These are phyloP conservation scores for Oreohelix idahoensis DNA, from an alignment of 1,140 invertebrate genomes.

Conservation along the genomic window DNA sequence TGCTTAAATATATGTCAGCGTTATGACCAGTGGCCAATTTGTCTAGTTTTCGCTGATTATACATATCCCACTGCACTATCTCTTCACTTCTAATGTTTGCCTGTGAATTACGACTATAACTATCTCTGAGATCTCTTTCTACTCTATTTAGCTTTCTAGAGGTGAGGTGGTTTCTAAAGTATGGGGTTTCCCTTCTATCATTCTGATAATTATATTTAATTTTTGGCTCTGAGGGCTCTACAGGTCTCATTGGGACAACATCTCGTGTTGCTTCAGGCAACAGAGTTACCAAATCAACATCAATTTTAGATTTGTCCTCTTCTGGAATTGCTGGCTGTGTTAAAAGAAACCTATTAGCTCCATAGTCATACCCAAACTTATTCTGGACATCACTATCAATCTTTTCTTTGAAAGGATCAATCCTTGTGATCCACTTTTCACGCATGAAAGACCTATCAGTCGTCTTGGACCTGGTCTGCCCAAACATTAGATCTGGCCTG, in stretches of 20 bases:
- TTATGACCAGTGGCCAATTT: neutral
- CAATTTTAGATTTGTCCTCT: neutral
- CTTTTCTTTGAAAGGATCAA: conserved; percentile 33
- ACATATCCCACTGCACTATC: neutral
- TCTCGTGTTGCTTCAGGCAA: conserved; percentile 14
- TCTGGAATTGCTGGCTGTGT: neutral
- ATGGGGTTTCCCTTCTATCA: conserved; percentile 13
- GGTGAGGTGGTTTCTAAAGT: conserved; percentile 15
- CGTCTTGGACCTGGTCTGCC: neutral
- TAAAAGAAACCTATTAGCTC: conserved; percentile 7
- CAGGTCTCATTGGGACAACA: neutral
- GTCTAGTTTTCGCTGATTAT: neutral
- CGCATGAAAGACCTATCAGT: conserved; percentile 10
- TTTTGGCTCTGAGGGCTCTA: neutral
- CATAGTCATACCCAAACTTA: conserved; percentile 36
- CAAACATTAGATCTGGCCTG: neutral
- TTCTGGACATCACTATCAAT: conserved; percentile 39
- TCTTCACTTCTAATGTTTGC: conserved; percentile 3
- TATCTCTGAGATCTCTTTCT: conserved; percentile 17
- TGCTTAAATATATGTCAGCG: neutral
- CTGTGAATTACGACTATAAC: conserved; percentile 1
- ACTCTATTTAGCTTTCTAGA: conserved; percentile 26
- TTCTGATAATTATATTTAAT: neutral
- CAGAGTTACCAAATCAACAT: neutral
- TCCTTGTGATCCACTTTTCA: conserved; percentile 2